A percentile compares a stretch with the other conserved stretches of the same genome.
phyloP scores from a whole-genome alignment of 1,140 invertebrate genomes.

The Drosophila biarmipes region DNA sequence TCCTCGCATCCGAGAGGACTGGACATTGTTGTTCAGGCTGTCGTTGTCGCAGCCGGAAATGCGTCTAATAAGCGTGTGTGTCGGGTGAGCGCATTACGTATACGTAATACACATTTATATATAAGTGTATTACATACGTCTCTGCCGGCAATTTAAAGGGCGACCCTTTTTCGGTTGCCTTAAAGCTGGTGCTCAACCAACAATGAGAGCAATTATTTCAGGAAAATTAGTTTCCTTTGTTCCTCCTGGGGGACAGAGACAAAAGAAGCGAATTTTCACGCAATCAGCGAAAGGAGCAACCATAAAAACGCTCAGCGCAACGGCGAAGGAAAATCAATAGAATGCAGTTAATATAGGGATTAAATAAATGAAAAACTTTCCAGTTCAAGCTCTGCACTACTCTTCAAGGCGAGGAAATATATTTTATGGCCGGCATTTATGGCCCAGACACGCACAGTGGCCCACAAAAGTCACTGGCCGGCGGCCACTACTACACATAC shows the following conservation, averaged over 20 bases:
- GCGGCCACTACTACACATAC: constrained; percentile 23
- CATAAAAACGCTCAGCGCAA: constrained; percentile 26
- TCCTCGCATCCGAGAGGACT: constrained; percentile 13
- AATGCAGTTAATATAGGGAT: constrained; percentile 44
- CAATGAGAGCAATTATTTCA: constrained; percentile 57
- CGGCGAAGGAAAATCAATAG: constrained; percentile 34
- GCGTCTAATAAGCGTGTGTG: constrained; percentile 75
- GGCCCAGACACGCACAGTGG: constrained; percentile 58
- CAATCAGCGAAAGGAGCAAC: constrained; percentile 46
- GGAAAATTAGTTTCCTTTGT: constrained; percentile 65
- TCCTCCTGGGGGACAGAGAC: constrained; percentile 10
- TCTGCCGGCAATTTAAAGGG: constrained; percentile 54
- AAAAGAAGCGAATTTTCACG: constrained; percentile 28
- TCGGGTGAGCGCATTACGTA: constrained; percentile 70
- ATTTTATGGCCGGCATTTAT: constrained; percentile 56
- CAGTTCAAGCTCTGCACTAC: background rate
- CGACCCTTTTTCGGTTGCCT: constrained; percentile 14
- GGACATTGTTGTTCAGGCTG: constrained; percentile 62
- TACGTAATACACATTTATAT: constrained; percentile 62
- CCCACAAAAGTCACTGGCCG: constrained; percentile 12
- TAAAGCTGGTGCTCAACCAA: constrained; percentile 33
- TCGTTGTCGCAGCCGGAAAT: constrained; percentile 54
- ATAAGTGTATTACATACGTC: constrained; percentile 34
- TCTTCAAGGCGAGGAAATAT: constrained; percentile 28
- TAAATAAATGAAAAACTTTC: constrained; percentile 24